phyloP scores from a whole-genome alignment of 1,140 invertebrate genomes.

The Trachymyrmex cornetzi region DNA sequence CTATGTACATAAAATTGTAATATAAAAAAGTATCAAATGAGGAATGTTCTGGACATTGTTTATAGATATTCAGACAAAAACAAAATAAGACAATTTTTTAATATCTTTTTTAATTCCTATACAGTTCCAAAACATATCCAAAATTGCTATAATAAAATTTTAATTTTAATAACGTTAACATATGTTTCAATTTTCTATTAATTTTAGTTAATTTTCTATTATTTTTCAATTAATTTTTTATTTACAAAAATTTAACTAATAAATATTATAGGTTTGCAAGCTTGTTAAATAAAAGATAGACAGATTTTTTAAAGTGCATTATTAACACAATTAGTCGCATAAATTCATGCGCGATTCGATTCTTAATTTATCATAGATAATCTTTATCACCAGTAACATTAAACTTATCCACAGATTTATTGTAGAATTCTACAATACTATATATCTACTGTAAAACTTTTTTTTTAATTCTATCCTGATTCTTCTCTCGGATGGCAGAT shows the following conservation, averaged over 20 bases:
- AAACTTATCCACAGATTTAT: not conserved
- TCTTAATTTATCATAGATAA: not conserved
- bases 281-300: not conserved
- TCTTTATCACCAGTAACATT: not conserved
- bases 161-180: too few relatives aligned
- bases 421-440: not conserved
- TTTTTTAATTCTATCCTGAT: not conserved
- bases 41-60: not conserved
- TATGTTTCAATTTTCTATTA: too few relatives aligned
- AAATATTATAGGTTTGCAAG: not conserved
- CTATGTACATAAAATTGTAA: not conserved
- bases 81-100: not conserved
- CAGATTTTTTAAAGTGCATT: not conserved
- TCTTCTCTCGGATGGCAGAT: slow-evolving; percentile 21
- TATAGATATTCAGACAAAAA: not conserved
- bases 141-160: too few relatives aligned
- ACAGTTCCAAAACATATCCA: too few relatives aligned
- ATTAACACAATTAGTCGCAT: not conserved
- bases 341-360: not conserved
- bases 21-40: not conserved
- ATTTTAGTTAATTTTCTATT: too few relatives aligned
- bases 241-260: not conserved
- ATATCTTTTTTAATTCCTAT: not conserved
- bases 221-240: too few relatives aligned
- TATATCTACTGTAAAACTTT: not conserved